Evolutionary conservation across 2,797 vertebrate species (phyloP).

Genomic region (Huso huso): DNA sequence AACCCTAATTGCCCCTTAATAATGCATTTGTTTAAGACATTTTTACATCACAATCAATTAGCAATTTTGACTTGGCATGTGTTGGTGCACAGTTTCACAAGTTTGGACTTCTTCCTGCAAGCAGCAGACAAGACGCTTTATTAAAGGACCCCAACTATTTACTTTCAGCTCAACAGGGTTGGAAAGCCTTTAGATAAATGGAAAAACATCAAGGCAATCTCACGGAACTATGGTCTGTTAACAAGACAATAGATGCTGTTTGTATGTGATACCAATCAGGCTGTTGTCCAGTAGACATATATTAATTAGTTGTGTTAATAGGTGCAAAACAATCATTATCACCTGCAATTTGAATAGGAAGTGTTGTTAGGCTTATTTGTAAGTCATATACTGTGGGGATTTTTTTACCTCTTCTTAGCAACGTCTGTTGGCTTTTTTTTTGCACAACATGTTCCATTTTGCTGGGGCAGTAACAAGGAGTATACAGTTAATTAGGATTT

Average conservation of each 20-base stretch:
- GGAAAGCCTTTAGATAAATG: conserved; percentile 59
- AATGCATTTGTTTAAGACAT: no score
- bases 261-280: conserved; percentile 62
- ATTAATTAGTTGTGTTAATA: conserved; percentile 84
- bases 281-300: conserved; percentile 72
- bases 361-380: conserved; percentile 22
- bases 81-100: background rate
- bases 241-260: conserved; percentile 72
- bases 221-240: conserved; percentile 48
- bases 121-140: conserved; percentile 43
- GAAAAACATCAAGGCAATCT: conserved; percentile 62
- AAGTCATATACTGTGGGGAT: background rate
- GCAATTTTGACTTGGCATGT: no score
- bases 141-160: conserved; percentile 3
- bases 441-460: no score
- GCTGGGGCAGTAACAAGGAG: no score
- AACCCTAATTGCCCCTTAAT: no score
- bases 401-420: no score
- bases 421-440: no score
- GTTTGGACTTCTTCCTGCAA: conserved; percentile 28
- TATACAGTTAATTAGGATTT: no score
- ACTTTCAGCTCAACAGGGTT: conserved; percentile 43
- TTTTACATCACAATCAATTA: no score
- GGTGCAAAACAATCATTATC: conserved; percentile 82
- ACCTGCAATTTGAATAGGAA: conserved; percentile 62